Evolutionary conservation across 1,140 invertebrate species (phyloP).

Genomic region (Cepaea nemoralis): DNA sequence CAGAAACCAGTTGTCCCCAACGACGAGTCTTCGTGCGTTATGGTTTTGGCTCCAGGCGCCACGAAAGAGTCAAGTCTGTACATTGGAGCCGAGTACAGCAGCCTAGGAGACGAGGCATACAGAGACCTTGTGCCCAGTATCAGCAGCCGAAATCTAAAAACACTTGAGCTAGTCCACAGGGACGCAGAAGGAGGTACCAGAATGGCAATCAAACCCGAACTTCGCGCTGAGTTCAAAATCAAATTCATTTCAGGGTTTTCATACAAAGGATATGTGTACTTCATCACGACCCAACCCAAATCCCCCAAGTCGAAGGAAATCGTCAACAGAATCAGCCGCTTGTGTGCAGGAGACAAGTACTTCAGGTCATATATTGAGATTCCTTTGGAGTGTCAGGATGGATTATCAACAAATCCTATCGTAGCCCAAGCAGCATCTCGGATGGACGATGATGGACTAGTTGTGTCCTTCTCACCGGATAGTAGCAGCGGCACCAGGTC

Average conservation of each 20-base stretch:
- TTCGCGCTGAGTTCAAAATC: constrained; percentile 74
- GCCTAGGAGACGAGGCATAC: constrained; percentile 48
- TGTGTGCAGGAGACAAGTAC: constrained; percentile 96
- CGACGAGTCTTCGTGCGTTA: constrained; percentile 93
- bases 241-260: constrained; percentile 96
- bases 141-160: constrained; percentile 88
- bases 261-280: constrained; percentile 96
- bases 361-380: constrained; percentile 99
- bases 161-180: constrained; percentile 90
- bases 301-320: constrained; percentile 65
- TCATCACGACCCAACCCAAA: constrained; percentile 93
- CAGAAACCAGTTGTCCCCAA: constrained; percentile 94
- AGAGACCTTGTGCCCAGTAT: constrained; percentile 91
- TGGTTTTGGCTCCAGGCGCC: constrained; percentile 93
- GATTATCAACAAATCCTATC: constrained; percentile 84
- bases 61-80: constrained; percentile 88
- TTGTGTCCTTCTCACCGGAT: constrained; percentile 91
- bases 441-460: constrained; percentile 95
- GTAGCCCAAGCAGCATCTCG: constrained; percentile 93
- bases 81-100: constrained; percentile 91
- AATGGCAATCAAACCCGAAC: constrained; percentile 44
- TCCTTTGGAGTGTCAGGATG: constrained; percentile 90
- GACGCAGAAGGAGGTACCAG: constrained; percentile 73
- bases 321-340: constrained; percentile 93
- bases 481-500: constrained; percentile 73